Conservation (phyloP, 2,888 invertebrate genomes). For the Julus scandinavius region DNA sequence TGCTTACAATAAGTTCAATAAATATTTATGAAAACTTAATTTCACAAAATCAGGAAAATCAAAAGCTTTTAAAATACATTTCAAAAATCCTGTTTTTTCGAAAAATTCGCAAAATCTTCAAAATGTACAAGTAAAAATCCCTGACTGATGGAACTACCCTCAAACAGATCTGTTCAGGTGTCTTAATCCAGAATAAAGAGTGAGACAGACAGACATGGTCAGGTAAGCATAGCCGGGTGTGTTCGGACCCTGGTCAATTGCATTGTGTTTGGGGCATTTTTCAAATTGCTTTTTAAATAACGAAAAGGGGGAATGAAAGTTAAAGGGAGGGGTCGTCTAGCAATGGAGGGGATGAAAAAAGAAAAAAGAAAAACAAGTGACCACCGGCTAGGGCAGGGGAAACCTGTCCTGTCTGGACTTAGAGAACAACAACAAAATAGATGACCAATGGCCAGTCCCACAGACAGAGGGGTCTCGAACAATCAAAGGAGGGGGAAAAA, state of each 20-base stretch:
- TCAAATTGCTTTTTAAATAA: neutral
- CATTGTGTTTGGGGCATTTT: neutral
- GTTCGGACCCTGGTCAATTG: neutral
- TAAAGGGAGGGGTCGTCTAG: constrained; percentile 7
- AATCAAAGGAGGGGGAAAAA: neutral
- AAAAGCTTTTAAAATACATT: no score
- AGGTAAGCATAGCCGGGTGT: neutral
- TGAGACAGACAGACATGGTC: neutral
- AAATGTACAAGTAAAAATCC: no score
- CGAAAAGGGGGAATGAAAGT: neutral
- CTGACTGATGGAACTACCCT: no score
- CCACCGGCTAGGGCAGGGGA: constrained; percentile 10
- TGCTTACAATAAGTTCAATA: no score
- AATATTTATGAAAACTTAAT: no score
- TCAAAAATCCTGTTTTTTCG: no score
- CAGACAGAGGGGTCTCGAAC: neutral
- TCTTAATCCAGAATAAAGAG: no score
- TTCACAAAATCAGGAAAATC: no score
- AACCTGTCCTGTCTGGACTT: neutral
- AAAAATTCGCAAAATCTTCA: no score
- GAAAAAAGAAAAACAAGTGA: neutral
- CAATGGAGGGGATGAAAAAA: neutral
- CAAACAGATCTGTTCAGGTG: no score
- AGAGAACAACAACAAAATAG: neutral
- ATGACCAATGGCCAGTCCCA: neutral